These are phyloP conservation scores for Heliconius aoede DNA, from an alignment of 2,888 invertebrate genomes.

Conservation along the genomic window DNA sequence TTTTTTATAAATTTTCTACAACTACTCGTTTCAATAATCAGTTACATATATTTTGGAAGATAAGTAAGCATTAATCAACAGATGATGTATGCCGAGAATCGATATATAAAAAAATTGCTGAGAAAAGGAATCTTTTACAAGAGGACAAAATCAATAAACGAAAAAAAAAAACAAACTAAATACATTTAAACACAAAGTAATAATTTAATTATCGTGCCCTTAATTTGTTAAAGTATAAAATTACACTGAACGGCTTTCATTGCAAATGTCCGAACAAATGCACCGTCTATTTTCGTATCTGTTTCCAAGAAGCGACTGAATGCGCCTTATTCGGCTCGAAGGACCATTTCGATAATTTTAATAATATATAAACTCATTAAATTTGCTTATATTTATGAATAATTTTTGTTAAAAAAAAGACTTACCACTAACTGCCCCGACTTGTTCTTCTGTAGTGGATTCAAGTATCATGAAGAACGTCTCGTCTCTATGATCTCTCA, in stretches of 20 bases:
- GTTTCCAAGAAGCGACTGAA: slow-evolving; percentile 44
- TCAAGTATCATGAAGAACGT: slow-evolving; percentile 61
- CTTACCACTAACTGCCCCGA: slow-evolving; percentile 60
- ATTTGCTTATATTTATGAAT: not conserved
- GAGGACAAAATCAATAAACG: not conserved
- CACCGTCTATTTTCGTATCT: slow-evolving; percentile 39
- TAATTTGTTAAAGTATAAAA: slow-evolving; percentile 32
- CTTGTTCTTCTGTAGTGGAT: slow-evolving; percentile 44
- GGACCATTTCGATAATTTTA: slow-evolving; percentile 32
- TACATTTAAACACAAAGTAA: slow-evolving; percentile 24
- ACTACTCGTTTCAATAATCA: not conserved
- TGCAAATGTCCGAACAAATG: slow-evolving; percentile 41
- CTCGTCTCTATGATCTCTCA: slow-evolving; percentile 52
- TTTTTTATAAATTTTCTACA: not conserved
- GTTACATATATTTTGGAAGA: not conserved
- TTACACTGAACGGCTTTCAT: slow-evolving; percentile 31
- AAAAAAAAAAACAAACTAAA: not conserved
- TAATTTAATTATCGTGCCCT: slow-evolving; percentile 27
- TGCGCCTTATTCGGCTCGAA: slow-evolving; percentile 31
- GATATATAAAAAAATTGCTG: not conserved
- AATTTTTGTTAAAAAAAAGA: slow-evolving; percentile 1
- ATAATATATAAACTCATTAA: not conserved
- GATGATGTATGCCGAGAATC: not conserved
- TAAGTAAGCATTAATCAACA: not conserved
- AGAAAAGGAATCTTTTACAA: not conserved